Conservation (phyloP, 2,888 invertebrate species). For the Mayetiola destructor region DNA sequence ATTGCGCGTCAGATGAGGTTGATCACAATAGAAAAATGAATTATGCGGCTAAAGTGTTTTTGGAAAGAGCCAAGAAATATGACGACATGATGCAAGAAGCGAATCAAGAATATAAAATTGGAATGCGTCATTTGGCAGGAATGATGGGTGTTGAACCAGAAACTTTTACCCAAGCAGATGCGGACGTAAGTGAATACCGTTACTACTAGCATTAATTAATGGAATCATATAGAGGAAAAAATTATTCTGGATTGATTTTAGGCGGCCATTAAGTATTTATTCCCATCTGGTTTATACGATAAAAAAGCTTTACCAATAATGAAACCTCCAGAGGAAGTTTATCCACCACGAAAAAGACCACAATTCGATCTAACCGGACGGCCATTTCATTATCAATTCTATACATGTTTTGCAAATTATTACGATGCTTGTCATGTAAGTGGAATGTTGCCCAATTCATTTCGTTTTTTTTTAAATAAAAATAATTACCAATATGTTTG, state of each 20-base stretch:
- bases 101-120: constrained; percentile 69
- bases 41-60: constrained; percentile 80
- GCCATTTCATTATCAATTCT: constrained; percentile 83
- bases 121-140: constrained; percentile 90
- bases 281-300: constrained; percentile 86
- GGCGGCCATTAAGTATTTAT: constrained; percentile 83
- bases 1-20: constrained; percentile 19
- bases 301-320: constrained; percentile 74
- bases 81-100: constrained; percentile 72
- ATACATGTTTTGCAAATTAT: constrained; percentile 77
- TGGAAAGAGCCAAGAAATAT: constrained; percentile 66
- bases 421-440: constrained; percentile 68
- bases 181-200: constrained; percentile 48
- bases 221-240: background rate
- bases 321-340: constrained; percentile 79
- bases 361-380: constrained; percentile 83
- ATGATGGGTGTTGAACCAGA: constrained; percentile 96
- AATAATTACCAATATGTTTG: background rate
- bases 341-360: constrained; percentile 68
- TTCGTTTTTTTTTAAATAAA: background rate
- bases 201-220: no score
- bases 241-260: constrained; percentile 28
- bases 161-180: constrained; percentile 71
- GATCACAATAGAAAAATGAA: constrained; percentile 49
- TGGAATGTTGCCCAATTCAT: constrained; percentile 15